phyloP scores from a whole-genome alignment of 1,140 invertebrate species.

The Carposina sasakii region DNA sequence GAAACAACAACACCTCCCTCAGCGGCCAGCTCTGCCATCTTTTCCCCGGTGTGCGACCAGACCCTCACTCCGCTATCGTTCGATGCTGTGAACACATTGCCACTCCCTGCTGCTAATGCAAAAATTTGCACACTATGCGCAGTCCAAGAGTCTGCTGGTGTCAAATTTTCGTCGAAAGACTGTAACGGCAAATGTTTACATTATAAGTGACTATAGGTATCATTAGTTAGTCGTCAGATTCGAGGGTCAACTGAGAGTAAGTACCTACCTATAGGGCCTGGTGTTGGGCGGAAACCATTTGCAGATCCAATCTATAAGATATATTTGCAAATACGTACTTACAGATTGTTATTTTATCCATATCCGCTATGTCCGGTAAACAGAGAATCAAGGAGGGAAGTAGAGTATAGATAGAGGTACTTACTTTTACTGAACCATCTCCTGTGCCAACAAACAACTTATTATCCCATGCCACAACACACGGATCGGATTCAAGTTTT shows the following conservation, averaged over 20 bases:
- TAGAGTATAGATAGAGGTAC: no score
- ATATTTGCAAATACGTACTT: no score
- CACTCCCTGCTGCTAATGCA: slow-evolving; percentile 44
- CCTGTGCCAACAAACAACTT: slow-evolving; percentile 52
- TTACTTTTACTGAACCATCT: slow-evolving; percentile 52
- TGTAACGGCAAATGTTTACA: slow-evolving; percentile 18
- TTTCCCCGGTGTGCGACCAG: slow-evolving; percentile 45
- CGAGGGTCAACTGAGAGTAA: no score
- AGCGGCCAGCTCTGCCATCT: slow-evolving; percentile 36
- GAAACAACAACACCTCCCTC: slow-evolving; percentile 38
- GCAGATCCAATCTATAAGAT: no score
- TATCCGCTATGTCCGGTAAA: no score
- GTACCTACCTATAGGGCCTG: no score
- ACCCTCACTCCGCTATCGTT: slow-evolving; percentile 52
- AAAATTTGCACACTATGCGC: slow-evolving; percentile 55
- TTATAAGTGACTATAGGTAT: no score
- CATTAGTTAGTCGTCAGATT: no score
- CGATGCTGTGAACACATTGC: slow-evolving; percentile 48
- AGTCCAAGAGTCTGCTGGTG: slow-evolving; percentile 37
- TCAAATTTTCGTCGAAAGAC: slow-evolving; percentile 46
- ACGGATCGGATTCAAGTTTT: slow-evolving; percentile 50
- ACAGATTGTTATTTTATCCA: no score
- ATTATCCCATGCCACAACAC: slow-evolving; percentile 47
- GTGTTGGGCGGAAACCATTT: no score
- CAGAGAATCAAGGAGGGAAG: no score